phyloP scores from a whole-genome alignment of 2,888 invertebrate genomes.

The Amitus sp. region DNA sequence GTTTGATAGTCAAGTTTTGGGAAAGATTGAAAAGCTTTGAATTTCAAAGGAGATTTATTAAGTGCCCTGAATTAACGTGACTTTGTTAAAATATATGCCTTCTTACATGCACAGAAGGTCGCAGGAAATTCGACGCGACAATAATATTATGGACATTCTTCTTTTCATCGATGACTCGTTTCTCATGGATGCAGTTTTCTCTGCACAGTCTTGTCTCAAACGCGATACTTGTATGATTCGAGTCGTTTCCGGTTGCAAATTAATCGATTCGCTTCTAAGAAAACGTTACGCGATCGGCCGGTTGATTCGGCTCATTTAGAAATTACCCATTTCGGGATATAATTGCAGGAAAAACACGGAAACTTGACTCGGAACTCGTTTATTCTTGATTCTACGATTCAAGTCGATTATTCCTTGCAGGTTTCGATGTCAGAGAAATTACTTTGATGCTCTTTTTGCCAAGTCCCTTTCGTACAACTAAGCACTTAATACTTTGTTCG shows the following conservation, averaged over 20 bases:
- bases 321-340: not conserved
- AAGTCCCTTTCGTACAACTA: slow-evolving; percentile 2
- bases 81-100: slow-evolving; percentile 27
- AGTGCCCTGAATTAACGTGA: too few species aligned
- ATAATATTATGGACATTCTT: slow-evolving; percentile 13
- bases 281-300: not conserved
- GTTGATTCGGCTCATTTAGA: not conserved
- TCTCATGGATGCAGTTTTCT: not conserved
- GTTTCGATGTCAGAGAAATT: slow-evolving; percentile 4
- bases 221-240: not conserved
- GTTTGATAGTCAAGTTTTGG: too few species aligned
- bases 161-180: slow-evolving; percentile 6
- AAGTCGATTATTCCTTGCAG: not conserved
- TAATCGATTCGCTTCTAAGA: not conserved
- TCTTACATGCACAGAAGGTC: slow-evolving; percentile 6
- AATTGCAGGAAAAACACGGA: too few species aligned
- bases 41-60: slow-evolving; percentile 6
- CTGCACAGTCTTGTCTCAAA: not conserved
- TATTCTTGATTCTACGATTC: not conserved
- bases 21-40: too few species aligned
- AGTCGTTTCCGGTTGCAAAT: not conserved
- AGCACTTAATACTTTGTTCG: slow-evolving; percentile 3
- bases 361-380: too few species aligned
- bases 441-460: not conserved
- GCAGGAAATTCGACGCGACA: slow-evolving; percentile 8